Conservation (phyloP, 2,797 vertebrate species). For the Enteromius treurensis region DNA sequence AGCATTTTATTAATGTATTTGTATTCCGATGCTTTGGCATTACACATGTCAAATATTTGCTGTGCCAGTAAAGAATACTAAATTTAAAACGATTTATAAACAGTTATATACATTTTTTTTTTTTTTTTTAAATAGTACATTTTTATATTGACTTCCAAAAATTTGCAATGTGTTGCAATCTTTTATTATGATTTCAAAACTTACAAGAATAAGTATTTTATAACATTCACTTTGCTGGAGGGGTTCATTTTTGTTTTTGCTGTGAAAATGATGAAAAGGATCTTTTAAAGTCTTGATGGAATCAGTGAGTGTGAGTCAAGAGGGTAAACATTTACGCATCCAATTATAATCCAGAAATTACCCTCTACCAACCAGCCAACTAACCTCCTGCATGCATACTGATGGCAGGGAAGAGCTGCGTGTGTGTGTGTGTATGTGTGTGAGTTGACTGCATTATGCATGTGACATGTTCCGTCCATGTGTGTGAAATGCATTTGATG, state of each 20-base stretch:
- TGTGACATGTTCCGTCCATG: conserved; percentile 35
- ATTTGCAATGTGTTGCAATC: neutral
- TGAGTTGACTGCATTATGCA: conserved; percentile 40
- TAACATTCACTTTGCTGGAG: neutral
- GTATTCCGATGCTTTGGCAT: neutral
- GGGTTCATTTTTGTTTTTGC: neutral
- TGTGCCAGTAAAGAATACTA: too few relatives aligned
- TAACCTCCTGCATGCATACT: conserved; percentile 7
- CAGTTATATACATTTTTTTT: neutral
- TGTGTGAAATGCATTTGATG: conserved; percentile 44
- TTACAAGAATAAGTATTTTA: neutral
- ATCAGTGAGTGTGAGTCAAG: neutral
- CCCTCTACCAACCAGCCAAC: neutral
- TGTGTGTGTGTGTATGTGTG: neutral
- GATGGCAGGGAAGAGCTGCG: neutral
- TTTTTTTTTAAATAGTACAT: neutral
- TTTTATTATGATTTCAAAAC: neutral
- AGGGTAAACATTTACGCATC: neutral
- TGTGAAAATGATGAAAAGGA: neutral
- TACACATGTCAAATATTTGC: neutral
- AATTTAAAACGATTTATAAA: neutral
- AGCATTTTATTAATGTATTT: neutral
- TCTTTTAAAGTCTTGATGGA: neutral
- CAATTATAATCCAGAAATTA: neutral
- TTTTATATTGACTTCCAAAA: neutral